Percentiles rank a stretch among this genome's conserved stretches.
phyloP scores from a whole-genome alignment of 1,140 invertebrate species.

The Proctacanthus coquilletti region DNA sequence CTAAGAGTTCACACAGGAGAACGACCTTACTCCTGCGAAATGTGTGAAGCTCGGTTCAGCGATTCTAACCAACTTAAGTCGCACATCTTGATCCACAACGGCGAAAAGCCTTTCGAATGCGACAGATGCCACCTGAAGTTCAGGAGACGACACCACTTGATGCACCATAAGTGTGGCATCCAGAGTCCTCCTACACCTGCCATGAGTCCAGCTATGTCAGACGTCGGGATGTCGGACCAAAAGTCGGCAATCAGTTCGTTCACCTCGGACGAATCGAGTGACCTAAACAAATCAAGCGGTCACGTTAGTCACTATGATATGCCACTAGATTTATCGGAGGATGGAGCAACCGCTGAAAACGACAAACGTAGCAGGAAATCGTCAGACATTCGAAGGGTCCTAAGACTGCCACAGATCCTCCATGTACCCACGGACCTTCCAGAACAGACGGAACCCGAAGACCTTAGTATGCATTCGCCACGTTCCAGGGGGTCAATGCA shows the following conservation, averaged over 20 bases:
- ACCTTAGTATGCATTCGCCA: conserved; percentile 47
- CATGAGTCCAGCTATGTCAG: conserved; percentile 18
- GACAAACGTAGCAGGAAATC: conserved; percentile 30
- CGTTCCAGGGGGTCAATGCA: conserved; percentile 16
- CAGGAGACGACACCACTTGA: conserved; percentile 64
- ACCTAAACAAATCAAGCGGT: conserved; percentile 7
- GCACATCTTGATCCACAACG: conserved; percentile 75
- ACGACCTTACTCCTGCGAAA: conserved; percentile 79
- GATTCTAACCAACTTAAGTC: conserved; percentile 90
- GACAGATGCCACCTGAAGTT: conserved; percentile 59
- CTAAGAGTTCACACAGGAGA: conserved; percentile 91
- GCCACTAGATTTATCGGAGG: conserved; percentile 22
- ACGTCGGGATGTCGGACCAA: conserved; percentile 15
- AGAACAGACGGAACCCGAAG: conserved; percentile 80
- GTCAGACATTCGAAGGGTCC: conserved; percentile 33
- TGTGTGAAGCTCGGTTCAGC: conserved; percentile 80
- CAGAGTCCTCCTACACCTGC: conserved; percentile 24
- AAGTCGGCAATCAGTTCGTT: conserved; percentile 20
- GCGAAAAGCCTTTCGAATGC: conserved; percentile 77
- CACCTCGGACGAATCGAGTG: conserved; percentile 23
- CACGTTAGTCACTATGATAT: conserved; percentile 12
- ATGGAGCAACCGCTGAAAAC: conserved; percentile 17
- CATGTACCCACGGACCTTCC: conserved; percentile 29
- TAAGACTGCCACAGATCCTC: conserved; percentile 26
- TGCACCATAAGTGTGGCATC: conserved; percentile 67